These are phyloP conservation scores for Zygothrica quintamaculata DNA, from an alignment of 2,888 invertebrate species.

Conservation along the genomic window DNA sequence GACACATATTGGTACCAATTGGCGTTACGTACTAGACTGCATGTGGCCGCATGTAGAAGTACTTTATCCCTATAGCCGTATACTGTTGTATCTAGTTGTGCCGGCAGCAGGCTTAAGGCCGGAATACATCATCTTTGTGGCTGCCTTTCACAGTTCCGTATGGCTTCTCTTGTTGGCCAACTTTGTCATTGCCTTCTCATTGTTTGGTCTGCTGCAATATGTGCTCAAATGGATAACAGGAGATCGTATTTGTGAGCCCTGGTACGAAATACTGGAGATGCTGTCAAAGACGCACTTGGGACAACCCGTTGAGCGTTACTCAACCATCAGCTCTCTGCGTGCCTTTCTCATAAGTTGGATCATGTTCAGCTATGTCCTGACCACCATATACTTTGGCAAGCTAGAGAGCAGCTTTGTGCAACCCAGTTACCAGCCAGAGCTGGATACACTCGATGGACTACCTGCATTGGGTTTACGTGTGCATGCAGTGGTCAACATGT, in stretches of 20 bases:
- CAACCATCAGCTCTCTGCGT: constrained; percentile 71
- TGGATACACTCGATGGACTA: constrained; percentile 71
- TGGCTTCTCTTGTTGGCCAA: constrained; percentile 68
- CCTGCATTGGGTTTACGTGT: constrained; percentile 49
- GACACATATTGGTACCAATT: constrained; percentile 76
- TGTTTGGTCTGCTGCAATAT: constrained; percentile 32
- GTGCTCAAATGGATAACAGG: constrained; percentile 32
- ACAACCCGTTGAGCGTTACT: constrained; percentile 68
- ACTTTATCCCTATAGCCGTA: constrained; percentile 73
- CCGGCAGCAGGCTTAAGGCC: constrained; percentile 76
- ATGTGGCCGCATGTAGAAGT: constrained; percentile 58
- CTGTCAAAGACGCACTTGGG: constrained; percentile 77
- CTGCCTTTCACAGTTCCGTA: constrained; percentile 64
- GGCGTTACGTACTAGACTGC: constrained; percentile 70
- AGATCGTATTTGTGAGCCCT: constrained; percentile 31
- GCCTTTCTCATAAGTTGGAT: constrained; percentile 80
- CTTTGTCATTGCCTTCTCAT: constrained; percentile 52
- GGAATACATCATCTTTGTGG: constrained; percentile 75
- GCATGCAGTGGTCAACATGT: constrained; percentile 57
- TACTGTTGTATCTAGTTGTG: constrained; percentile 73
- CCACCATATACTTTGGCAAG: constrained; percentile 80
- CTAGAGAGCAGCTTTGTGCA: constrained; percentile 82
- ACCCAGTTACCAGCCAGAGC: constrained; percentile 73
- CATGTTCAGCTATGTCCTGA: constrained; percentile 80
- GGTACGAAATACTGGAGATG: constrained; percentile 70